Base-by-base conservation (phyloP, 2,888 invertebrate species). In the Spodoptera picta region DNA sequence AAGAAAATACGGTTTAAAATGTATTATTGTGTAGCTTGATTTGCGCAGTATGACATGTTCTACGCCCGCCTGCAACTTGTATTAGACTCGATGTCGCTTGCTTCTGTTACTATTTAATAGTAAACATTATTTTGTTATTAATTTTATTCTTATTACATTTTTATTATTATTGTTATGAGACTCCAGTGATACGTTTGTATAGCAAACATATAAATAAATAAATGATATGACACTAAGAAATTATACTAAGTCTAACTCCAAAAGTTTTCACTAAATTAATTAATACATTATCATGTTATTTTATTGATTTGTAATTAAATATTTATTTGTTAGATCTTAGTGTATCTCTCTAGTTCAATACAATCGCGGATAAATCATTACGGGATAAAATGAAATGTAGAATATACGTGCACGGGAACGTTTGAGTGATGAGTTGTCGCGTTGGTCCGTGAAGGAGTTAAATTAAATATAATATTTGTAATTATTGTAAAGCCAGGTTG, bases 401-500 rank as follows among this genome's bases (percentile, higher is more conserved):
- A 61, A 74, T 75, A 74, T 73, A 70, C 71, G 80, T 81, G 79
- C 82, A 77, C 69, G 77, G 81, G 73, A 79, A 77, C 80, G 71
- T 80, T 65, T 60, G 55, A 65, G 65, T 48, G 63, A 68, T 69
- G 51, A 73, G 75, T 75, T 62, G 72, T 63, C 58, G 75, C 66
- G 77, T 74, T 62, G 76, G 74, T 77, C 75, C 74, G 69, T 75
- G 81, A 79, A 81, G 71, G 69, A 79, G 72, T 80, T 72, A 72
- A 71, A 80, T 75, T 80, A 71, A 79, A 70, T 70, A 68, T 79
- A 74, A 68, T 79, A 74, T 77, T 72, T 76, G 67, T 77, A 79
- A 77, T 73, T 80, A 77, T 65, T 77, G 75, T 78, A 83, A 77
- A 82, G 92, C 90, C 84, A 90, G 94, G 94, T 94, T 94, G 94